These are phyloP conservation scores for Aphodius granarius DNA, from an alignment of 2,888 invertebrate species.

Conservation along the genomic window DNA sequence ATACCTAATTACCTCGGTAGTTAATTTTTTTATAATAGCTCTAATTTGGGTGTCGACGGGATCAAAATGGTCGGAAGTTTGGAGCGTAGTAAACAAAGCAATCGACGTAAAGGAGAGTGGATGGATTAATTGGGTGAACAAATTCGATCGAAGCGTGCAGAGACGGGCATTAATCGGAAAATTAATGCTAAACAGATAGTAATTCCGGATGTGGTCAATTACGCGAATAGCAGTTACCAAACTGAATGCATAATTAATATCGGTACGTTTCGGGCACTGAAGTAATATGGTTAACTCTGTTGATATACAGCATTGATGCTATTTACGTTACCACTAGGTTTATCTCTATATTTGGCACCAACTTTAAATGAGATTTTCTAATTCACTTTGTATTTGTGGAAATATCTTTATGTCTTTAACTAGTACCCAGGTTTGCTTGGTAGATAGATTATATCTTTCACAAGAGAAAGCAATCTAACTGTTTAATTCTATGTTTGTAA, in stretches of 20 bases:
- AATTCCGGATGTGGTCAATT: background rate
- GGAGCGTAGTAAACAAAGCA: background rate
- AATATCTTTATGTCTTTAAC: too few species aligned
- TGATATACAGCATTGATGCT: background rate
- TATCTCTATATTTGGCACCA: background rate
- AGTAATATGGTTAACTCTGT: background rate
- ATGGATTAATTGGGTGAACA: background rate
- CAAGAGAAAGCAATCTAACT: too few species aligned
- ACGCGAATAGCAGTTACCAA: background rate
- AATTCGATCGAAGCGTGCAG: background rate
- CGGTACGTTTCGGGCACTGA: background rate
- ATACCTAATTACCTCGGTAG: background rate
- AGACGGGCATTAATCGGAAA: background rate
- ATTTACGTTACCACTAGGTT: background rate
- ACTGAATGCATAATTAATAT: background rate
- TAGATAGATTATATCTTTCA: too few species aligned
- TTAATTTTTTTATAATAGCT: background rate
- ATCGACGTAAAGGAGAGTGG: background rate
- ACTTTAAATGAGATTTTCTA: background rate
- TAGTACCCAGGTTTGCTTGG: too few species aligned
- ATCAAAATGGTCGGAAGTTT: background rate
- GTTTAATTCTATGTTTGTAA: too few species aligned
- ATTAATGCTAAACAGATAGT: background rate
- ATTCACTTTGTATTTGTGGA: background rate
- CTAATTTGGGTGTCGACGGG: background rate